These are phyloP conservation scores for Planococcus citri DNA, from an alignment of 1,140 invertebrate species.

Conservation along the genomic window DNA sequence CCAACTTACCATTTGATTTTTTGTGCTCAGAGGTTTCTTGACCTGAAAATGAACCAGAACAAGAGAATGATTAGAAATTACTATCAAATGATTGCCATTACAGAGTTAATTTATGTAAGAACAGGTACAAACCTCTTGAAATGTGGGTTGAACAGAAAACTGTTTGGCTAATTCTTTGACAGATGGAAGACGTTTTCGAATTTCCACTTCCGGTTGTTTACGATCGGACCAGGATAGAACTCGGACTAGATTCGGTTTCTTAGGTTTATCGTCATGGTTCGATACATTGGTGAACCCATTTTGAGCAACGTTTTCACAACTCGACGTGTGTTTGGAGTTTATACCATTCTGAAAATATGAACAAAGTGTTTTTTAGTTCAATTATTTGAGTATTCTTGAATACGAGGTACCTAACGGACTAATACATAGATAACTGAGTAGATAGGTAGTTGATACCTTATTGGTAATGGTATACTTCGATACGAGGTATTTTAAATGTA, in stretches of 20 bases:
- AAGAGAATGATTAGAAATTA: too few species aligned
- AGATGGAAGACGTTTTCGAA: slow-evolving; percentile 18
- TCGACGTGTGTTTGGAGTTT: background rate
- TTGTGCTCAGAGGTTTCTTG: background rate
- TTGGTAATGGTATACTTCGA: background rate
- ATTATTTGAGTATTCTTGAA: too few species aligned
- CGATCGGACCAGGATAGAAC: slow-evolving; percentile 23
- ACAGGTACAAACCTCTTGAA: background rate
- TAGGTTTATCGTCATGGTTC: background rate
- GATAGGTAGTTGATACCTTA: background rate
- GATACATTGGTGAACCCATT: background rate
- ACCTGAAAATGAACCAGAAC: background rate
- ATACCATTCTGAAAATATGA: background rate
- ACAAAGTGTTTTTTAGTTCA: too few species aligned
- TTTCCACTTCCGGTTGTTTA: background rate
- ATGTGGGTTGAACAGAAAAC: slow-evolving; percentile 23
- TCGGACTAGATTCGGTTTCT: background rate
- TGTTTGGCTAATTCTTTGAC: slow-evolving; percentile 31
- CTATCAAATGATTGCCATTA: too few species aligned
- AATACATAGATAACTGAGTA: too few species aligned
- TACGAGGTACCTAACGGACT: too few species aligned
- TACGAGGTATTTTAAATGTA: background rate
- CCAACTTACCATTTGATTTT: background rate
- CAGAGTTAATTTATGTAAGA: background rate
- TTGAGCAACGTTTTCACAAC: background rate